A percentile compares a stretch with the other conserved stretches of the same genome.
These are phyloP conservation scores for Amphiduros pacificus DNA, from an alignment of 2,888 invertebrate species.

Conservation along the genomic window DNA sequence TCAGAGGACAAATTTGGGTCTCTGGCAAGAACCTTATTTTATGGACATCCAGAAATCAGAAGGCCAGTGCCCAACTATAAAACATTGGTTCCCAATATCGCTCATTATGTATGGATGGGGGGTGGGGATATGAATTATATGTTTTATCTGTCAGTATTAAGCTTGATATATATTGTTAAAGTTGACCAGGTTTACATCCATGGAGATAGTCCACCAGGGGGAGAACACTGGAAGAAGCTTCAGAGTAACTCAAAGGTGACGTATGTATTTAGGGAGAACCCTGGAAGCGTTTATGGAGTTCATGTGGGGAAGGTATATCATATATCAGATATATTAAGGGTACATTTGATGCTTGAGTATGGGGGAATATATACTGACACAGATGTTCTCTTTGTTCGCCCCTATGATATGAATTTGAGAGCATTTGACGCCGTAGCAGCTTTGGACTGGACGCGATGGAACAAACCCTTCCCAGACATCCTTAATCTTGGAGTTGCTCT, in stretches of 20 bases:
- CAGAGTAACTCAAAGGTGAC: slow-evolving; percentile 33
- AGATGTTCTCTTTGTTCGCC: slow-evolving; percentile 48
- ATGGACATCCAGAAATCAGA: slow-evolving; percentile 34
- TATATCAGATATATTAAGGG: slow-evolving; percentile 50
- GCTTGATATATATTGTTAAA: slow-evolving; percentile 40
- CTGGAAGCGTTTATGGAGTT: slow-evolving; percentile 31
- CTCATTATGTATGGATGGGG: slow-evolving; percentile 52
- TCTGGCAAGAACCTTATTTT: slow-evolving; percentile 34
- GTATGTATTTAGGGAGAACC: slow-evolving; percentile 27
- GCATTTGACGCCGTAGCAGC: slow-evolving; percentile 44
- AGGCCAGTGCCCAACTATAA: slow-evolving; percentile 21
- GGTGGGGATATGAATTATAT: slow-evolving; percentile 43
- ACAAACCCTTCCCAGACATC: slow-evolving; percentile 38
- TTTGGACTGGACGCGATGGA: too few relatives aligned
- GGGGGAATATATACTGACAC: slow-evolving; percentile 56
- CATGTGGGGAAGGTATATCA: slow-evolving; percentile 42
- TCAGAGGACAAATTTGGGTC: slow-evolving; percentile 31
- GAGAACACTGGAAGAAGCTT: slow-evolving; percentile 34
- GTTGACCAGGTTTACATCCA: slow-evolving; percentile 46
- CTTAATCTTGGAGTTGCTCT: slow-evolving; percentile 42
- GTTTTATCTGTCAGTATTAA: slow-evolving; percentile 48
- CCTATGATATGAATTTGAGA: slow-evolving; percentile 29
- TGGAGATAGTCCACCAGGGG: slow-evolving; percentile 40
- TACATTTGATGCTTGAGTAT: slow-evolving; percentile 50
- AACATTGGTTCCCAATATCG: slow-evolving; percentile 46